Base-by-base conservation (phyloP, 2,888 invertebrate genomes). In the Platycheirus rosarum region DNA sequence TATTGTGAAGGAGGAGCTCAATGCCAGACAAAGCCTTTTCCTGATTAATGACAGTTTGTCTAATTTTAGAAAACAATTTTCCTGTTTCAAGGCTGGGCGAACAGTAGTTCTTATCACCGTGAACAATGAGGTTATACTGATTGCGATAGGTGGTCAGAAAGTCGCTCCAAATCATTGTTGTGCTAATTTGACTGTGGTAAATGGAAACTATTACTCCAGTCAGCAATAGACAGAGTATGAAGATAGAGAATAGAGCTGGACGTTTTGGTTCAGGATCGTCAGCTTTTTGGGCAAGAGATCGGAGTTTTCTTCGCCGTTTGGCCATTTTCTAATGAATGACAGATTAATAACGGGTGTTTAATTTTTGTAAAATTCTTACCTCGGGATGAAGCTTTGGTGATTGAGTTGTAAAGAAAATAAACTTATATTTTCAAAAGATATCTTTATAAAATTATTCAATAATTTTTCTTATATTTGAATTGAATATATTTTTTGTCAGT, bases 41-140 rank as follows among this genome's bases (percentile, higher is more conserved):
- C 49, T 85, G 82, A 0, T 42, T 51, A 2, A 80, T 5, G 13
- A 80, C 23, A 7, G 78, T 40, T 0, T 46, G 8, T 0, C 84
- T 80, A 2, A 89, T 78, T 14, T 55, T 63, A 0, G 46, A 14
- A 37, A 88, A 87, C 1, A 88, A 53, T 1, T 66, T 55, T 0
- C 44, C 26, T 5, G 86, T 55, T 2, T 86, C 77, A 6, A 86
- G 14, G 1, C 13, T 40, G 13, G 84, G 62, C 20, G 86, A 77
- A 44, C 90, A 90, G 63, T 89, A 89, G 68, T 90, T 84, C 1
- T 70, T 42, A 16, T 86, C 86, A 2, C 89, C 88, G 75, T 88
- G 85, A 0, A 88, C 85, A 40, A 89, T 86, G 20, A 86, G 85
- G 2, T 87, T 86, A 49, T 89, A 89, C 9, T 89, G 88, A 32